These are phyloP conservation scores for Cristatella mucedo DNA, from an alignment of 2,888 invertebrate genomes.

Conservation along the genomic window DNA sequence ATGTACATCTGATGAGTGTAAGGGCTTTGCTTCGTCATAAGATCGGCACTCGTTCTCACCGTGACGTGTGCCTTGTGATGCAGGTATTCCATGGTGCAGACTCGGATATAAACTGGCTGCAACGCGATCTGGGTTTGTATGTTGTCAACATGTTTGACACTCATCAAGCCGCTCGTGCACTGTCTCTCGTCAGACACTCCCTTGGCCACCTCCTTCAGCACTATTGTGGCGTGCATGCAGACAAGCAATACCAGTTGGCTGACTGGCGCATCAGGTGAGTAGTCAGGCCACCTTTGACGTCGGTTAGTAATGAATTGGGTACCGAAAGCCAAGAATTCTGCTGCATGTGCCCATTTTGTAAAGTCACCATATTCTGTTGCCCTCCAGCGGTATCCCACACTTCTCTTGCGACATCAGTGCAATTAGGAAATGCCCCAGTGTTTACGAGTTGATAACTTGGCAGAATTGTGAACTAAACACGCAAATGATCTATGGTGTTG, in stretches of 20 bases:
- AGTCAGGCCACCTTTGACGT: too few relatives aligned
- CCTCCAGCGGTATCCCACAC: too few relatives aligned
- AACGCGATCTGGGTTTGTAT: constrained; percentile 82
- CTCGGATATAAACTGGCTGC: constrained; percentile 75
- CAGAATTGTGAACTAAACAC: too few relatives aligned
- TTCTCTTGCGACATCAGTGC: too few relatives aligned
- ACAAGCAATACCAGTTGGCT: constrained; percentile 81
- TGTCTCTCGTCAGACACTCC: constrained; percentile 55
- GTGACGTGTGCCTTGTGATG: constrained; percentile 11
- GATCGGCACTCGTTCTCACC: constrained; percentile 1
- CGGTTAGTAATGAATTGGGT: too few relatives aligned
- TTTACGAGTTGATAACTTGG: too few relatives aligned
- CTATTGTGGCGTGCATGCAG: constrained; percentile 60
- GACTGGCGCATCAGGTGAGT: constrained; percentile 72
- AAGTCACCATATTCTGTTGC: too few relatives aligned
- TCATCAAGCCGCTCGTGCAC: constrained; percentile 61
- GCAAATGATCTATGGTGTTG: too few relatives aligned
- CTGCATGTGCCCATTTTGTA: too few relatives aligned
- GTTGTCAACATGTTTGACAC: constrained; percentile 95
- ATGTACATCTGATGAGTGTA: background rate
- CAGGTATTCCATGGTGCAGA: constrained; percentile 82
- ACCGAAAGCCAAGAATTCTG: too few relatives aligned
- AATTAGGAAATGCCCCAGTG: too few relatives aligned
- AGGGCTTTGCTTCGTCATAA: constrained; percentile 12
- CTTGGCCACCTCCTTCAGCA: constrained; percentile 56